Base-by-base conservation (phyloP, 2,113 vertebrate species). In the Monopterus albus region DNA sequence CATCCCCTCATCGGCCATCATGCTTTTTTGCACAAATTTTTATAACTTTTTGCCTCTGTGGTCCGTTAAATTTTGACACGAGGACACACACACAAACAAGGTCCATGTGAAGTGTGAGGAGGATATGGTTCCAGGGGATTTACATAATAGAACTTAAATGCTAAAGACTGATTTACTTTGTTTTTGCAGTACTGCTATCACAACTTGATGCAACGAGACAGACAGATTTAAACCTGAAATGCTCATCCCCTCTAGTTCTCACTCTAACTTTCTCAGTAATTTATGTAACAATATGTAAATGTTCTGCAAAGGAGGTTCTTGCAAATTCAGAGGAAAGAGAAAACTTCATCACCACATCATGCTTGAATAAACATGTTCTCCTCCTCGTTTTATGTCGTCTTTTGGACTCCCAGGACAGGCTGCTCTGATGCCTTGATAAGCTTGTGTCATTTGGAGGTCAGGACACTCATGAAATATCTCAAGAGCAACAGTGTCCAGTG, bases 31-130 rank as follows among this genome's bases (percentile, higher is more conserved):
- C n/a, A n/a, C n/a, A n/a, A 61, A 40, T 64, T 69, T 69, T 79
- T 39, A 66, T 52, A 63, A 73, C 71, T 65, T 56, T 55, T 50
- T 74, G 56, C 38, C 70, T 83, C 57, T 64, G 75, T 46, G 71
- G 75, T 63, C 68, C 63, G 79, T 78, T 77, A 56, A 63, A 68
- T 77, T 61, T 85, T 67, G 80, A 75, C 59, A 64, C 57, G 75
- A 69, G 74, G 72, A 73, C 79, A 82, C 90, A 87, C 56, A 17
- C 57, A 45, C 72, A 81, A 46, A 76, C 51, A 57, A 72, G 81
- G 86, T 88, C 69, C 29, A 58, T 89, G 86, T 84, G 79, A 90
- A 77, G 91, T 80, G 72, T 81, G 61, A 74, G 64, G 77, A 74
- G 40, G 72, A 75, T 46, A 55, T 62, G 62, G 76, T 81, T 80